Percentiles rank a stretch among this genome's conserved stretches.
Conservation (phyloP, 2,888 invertebrate species). For the Terebella lapidaria region DNA sequence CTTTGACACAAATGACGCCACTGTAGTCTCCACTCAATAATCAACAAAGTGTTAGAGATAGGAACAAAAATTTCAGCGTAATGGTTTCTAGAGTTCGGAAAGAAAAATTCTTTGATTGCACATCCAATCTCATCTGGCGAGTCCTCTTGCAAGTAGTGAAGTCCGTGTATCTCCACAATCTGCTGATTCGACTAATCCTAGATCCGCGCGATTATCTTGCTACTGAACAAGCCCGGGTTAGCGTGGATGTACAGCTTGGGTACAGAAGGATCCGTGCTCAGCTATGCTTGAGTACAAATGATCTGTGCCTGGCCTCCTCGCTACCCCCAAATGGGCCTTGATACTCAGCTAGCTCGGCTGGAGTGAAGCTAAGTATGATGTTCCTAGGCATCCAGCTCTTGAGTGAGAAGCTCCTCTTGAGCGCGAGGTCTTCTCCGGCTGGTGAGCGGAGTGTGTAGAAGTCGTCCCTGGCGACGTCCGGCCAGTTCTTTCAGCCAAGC, state of each 20-base stretch:
- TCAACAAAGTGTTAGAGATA: no score
- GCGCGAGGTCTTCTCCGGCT: conserved; percentile 10
- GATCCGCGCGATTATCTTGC: background rate
- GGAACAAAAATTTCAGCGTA: no score
- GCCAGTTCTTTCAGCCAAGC: conserved; percentile 11
- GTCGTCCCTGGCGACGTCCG: conserved; percentile 1
- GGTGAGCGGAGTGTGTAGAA: conserved; percentile 15
- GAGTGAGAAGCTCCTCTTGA: no score
- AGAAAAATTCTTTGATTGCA: background rate
- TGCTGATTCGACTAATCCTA: background rate
- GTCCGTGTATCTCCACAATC: background rate
- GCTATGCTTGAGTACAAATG: no score
- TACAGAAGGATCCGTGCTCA: background rate
- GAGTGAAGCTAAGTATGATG: no score
- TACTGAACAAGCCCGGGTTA: background rate
- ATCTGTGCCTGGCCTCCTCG: no score
- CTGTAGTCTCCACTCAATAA: no score
- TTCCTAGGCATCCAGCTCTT: no score
- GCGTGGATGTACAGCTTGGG: conserved; percentile 2
- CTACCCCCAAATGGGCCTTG: no score
- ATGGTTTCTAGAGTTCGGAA: no score
- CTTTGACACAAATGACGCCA: no score
- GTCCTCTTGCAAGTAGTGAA: conserved; percentile 1
- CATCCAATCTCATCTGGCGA: background rate
- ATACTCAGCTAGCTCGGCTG: no score